These are phyloP conservation scores for Spisula subtruncata DNA, from an alignment of 2,888 invertebrate species.

Conservation along the genomic window DNA sequence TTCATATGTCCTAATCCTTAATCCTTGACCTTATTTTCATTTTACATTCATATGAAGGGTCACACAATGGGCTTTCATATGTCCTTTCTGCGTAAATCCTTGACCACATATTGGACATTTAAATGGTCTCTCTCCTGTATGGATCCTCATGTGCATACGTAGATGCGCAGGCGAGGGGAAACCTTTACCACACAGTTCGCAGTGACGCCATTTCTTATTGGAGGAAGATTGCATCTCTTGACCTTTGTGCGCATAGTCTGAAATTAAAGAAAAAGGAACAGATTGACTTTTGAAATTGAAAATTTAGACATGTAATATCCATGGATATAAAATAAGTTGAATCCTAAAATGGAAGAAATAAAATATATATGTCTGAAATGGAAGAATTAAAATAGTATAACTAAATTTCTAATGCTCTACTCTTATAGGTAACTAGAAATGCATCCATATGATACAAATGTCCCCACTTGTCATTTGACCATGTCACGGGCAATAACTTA, in stretches of 20 bases:
- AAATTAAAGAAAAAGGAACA: not conserved
- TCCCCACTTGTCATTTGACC: no score
- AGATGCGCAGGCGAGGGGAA: constrained; percentile 21
- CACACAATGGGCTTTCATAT: constrained; percentile 21
- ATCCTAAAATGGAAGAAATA: no score
- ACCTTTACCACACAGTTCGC: constrained; percentile 11
- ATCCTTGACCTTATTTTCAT: constrained; percentile 33
- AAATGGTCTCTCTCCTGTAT: constrained; percentile 47
- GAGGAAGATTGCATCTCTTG: not conserved
- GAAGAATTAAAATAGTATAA: no score
- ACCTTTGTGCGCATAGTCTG: not conserved
- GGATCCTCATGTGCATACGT: constrained; percentile 28
- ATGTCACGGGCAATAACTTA: no score
- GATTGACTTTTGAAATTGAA: not conserved
- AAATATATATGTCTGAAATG: no score
- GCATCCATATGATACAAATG: no score
- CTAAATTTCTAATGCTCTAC: no score
- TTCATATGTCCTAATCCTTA: constrained; percentile 18
- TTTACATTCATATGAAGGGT: constrained; percentile 22
- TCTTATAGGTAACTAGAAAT: no score
- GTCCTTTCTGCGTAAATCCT: constrained; percentile 34
- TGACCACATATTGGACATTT: constrained; percentile 28
- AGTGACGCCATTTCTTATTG: not conserved
- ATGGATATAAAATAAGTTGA: no score
- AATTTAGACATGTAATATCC: no score